Base-by-base conservation (phyloP, 2,113 vertebrate genomes). In the Mesocricetus auratus region DNA sequence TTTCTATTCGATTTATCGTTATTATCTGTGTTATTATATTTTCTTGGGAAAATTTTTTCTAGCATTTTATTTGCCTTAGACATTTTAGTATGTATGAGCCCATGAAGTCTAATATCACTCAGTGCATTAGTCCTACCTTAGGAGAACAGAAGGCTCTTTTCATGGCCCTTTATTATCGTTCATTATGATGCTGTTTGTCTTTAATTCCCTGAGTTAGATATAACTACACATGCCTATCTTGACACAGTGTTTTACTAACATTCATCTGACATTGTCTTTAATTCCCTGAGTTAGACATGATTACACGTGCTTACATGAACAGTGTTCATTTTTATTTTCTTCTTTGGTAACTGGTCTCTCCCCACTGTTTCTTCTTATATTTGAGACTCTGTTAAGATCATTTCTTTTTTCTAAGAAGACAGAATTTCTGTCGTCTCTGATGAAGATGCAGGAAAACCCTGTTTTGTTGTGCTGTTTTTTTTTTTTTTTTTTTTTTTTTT, bases 401-500 rank as follows among this genome's bases (percentile, higher is more conserved):
- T 75, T 90, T 86, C n/a, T 47, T 86, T 94, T 36, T 95, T 64
- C 69, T 91, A 58, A 47, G 56, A 94, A 89, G 13, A 6, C 39
- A 56, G 39, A 68, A 68, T 1, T 39, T 95, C 26, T 53, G 1
- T 90, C 77, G 64, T n/a, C 16, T 33, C 50, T 68, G 36, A 12
- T 36, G 36, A 89, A n/a, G 74, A 11, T 26, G 22, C 77, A 7
- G 74, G 62, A 79, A 13, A 88, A 81, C 53, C 33, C 13, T 42
- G 1, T 3, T 21, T 56, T 68, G 12, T n/a, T 81, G 75, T 3
- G 16, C 56, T 78, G 21, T 50, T 82, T 86, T 73, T n/a, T n/a
- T n/a, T n/a, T n/a, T n/a, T n/a, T n/a, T n/a, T n/a, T n/a, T n/a
- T n/a, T n/a, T n/a, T n/a, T n/a, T n/a, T n/a, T n/a, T n/a, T n/a